These are phyloP conservation scores for Clistopyga incitator DNA, from an alignment of 2,888 invertebrate genomes.

Conservation along the genomic window DNA sequence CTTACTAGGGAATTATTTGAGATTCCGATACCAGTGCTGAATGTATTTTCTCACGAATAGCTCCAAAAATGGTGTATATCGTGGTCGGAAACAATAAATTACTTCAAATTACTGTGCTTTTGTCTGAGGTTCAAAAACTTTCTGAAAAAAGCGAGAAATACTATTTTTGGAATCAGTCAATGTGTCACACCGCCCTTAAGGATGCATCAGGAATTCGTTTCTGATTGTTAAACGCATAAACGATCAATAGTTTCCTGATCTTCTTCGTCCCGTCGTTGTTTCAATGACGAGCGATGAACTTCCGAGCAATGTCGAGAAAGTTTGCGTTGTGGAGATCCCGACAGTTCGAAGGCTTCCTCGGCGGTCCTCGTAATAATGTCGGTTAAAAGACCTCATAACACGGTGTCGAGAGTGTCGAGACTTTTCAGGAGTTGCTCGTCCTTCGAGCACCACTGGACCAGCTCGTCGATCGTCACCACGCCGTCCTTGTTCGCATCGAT, in stretches of 20 bases:
- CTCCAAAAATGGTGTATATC: too few relatives aligned
- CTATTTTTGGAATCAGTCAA: too few relatives aligned
- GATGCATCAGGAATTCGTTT: constrained; percentile 18
- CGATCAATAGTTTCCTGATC: constrained; percentile 11
- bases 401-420: constrained; percentile 90
- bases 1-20: too few relatives aligned
- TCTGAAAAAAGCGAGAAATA: too few relatives aligned
- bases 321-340: not conserved
- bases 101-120: too few relatives aligned
- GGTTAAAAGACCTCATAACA: constrained; percentile 87
- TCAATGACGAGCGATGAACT: constrained; percentile 6
- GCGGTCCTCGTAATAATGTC: constrained; percentile 25
- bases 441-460: constrained; percentile 91
- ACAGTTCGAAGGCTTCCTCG: constrained; percentile 4
- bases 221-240: constrained; percentile 10
- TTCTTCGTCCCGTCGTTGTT: constrained; percentile 25
- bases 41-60: too few relatives aligned
- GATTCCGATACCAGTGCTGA: too few relatives aligned
- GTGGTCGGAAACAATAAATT: too few relatives aligned
- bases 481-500: constrained; percentile 93
- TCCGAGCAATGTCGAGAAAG: not conserved
- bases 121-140: too few relatives aligned
- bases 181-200: constrained; percentile 23
- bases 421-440: constrained; percentile 90
- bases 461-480: constrained; percentile 92